These are phyloP conservation scores for Hippocampus comes DNA, from an alignment of 2,113 vertebrate genomes.

Conservation along the genomic window DNA sequence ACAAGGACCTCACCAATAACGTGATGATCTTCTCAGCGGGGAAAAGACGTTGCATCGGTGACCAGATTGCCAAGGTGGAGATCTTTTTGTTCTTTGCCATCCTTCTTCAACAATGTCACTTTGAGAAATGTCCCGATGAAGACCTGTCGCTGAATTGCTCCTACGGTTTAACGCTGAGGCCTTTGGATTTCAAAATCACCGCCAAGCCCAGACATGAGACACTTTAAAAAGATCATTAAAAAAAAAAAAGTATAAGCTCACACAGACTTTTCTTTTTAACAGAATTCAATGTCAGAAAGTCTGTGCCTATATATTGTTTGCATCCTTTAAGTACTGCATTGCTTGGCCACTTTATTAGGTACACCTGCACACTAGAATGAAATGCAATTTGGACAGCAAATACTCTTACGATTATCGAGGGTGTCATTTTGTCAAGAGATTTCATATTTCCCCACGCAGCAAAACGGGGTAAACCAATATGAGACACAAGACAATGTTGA, in stretches of 20 bases:
- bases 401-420: background rate
- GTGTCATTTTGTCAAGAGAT: background rate
- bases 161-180: constrained; percentile 77
- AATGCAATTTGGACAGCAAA: background rate
- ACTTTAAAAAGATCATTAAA: constrained; percentile 14
- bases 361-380: background rate
- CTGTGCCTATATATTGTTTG: background rate
- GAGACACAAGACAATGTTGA: background rate
- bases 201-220: constrained; percentile 61
- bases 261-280: background rate
- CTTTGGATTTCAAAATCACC: constrained; percentile 70
- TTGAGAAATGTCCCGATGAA: constrained; percentile 68
- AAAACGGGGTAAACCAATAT: background rate
- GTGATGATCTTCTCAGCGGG: constrained; percentile 84
- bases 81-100: constrained; percentile 78
- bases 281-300: background rate
- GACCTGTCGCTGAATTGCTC: constrained; percentile 67
- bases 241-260: constrained; percentile 18
- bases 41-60: constrained; percentile 80
- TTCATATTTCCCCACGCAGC: background rate
- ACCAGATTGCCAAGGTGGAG: constrained; percentile 79
- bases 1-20: constrained; percentile 67
- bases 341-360: background rate
- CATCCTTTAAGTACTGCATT: background rate
- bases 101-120: constrained; percentile 80